These are phyloP conservation scores for Mythimna vitellina DNA, from an alignment of 2,888 invertebrate species.

Conservation along the genomic window DNA sequence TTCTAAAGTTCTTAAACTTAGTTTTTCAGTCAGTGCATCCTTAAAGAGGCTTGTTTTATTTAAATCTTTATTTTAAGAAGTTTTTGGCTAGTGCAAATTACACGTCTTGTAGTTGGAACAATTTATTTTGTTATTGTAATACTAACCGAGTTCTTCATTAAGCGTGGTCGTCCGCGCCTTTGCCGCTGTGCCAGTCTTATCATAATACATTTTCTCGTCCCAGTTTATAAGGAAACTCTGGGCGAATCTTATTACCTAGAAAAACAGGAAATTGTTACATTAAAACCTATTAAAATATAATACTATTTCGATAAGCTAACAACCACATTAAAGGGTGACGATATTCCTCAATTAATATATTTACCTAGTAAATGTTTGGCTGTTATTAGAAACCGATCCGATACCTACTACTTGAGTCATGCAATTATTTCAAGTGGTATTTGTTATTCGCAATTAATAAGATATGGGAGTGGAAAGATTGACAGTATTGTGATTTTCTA, in stretches of 20 bases:
- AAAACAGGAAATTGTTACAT: constrained; percentile 64
- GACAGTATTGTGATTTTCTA: background rate
- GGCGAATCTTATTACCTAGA: constrained; percentile 98
- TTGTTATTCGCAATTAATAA: constrained; percentile 17
- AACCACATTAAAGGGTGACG: too few species aligned
- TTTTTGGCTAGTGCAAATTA: too few species aligned
- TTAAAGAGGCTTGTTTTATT: too few species aligned
- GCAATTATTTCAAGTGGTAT: constrained; percentile 10
- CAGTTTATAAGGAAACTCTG: constrained; percentile 99
- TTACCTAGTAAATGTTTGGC: background rate
- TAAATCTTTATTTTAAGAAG: too few species aligned
- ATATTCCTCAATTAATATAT: background rate
- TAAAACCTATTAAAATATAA: background rate
- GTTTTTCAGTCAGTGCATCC: too few species aligned
- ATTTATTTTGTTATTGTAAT: background rate
- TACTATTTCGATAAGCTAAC: too few species aligned
- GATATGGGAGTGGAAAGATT: background rate
- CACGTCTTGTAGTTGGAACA: background rate
- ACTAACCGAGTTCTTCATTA: constrained; percentile 97
- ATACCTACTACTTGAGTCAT: constrained; percentile 20
- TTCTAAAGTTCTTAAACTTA: too few species aligned
- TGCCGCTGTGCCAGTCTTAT: constrained; percentile 96
- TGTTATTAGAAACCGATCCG: background rate
- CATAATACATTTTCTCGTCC: constrained; percentile 99
- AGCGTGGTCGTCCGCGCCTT: constrained; percentile 99